Percentiles rank a stretch among this genome's conserved stretches.
Conservation (phyloP, 2,113 vertebrate species). For the Callaeas wilsoni region DNA sequence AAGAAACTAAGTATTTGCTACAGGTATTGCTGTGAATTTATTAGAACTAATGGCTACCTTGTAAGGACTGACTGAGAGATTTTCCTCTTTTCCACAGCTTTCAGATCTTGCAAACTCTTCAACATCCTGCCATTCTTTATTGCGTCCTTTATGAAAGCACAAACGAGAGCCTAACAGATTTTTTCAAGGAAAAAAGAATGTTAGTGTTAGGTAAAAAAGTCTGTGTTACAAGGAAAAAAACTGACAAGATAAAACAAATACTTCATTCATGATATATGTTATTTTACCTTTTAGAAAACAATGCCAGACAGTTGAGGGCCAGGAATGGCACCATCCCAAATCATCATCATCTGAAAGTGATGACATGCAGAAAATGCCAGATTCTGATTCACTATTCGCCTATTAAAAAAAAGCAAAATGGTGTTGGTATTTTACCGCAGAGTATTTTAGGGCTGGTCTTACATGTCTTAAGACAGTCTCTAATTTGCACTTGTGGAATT, state of each 20-base stretch:
- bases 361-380: conserved; percentile 95
- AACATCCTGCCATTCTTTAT: conserved; percentile 91
- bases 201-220: not conserved
- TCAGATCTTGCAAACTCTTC: conserved; percentile 87
- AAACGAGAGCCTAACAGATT: conserved; percentile 84
- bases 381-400: conserved; percentile 94
- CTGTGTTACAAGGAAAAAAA: not conserved
- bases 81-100: conserved; percentile 83
- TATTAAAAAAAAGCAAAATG: conserved; percentile 46
- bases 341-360: conserved; percentile 97
- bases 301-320: conserved; percentile 96
- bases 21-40: not conserved
- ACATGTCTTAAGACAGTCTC: not conserved
- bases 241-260: not conserved
- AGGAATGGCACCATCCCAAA: conserved; percentile 97
- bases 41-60: conserved; percentile 74
- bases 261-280: not conserved
- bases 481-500: not conserved
- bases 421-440: not conserved
- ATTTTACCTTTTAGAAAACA: conserved; percentile 95
- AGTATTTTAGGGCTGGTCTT: not conserved
- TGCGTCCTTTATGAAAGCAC: conserved; percentile 91
- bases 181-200: not conserved
- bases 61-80: conserved; percentile 68
- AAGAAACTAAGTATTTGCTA: not conserved